Conservation (phyloP, 2,888 invertebrate species). For the Tetanocera ferruginea region DNA sequence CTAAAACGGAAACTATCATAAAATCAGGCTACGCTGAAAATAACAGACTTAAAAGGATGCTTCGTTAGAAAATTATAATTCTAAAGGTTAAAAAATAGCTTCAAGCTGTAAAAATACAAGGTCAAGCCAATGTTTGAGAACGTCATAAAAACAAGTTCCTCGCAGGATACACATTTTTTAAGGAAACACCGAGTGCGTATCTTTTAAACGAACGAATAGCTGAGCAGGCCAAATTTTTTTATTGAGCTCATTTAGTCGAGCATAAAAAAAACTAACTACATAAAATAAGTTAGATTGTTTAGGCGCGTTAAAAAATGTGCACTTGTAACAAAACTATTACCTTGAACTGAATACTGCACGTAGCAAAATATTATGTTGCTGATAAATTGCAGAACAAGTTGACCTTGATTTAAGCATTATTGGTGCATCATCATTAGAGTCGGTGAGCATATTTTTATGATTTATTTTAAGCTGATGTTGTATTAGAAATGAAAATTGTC, state of each 20-base stretch:
- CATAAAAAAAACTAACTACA: neutral
- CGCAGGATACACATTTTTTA: slow-evolving; percentile 1
- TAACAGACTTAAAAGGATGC: neutral
- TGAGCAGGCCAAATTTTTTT: no score
- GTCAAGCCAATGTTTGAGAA: neutral
- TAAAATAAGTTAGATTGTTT: neutral
- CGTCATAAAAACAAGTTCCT: neutral
- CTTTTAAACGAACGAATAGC: neutral
- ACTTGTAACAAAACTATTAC: neutral
- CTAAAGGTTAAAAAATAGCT: slow-evolving; percentile 15
- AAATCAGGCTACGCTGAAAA: neutral
- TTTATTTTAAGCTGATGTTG: neutral
- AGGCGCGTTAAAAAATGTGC: neutral
- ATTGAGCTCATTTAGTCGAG: no score
- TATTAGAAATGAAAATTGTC: neutral
- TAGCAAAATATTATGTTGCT: neutral
- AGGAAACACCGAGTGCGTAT: neutral
- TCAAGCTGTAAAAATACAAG: slow-evolving; percentile 19
- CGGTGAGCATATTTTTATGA: slow-evolving; percentile 28
- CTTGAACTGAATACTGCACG: neutral
- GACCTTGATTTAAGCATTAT: slow-evolving; percentile 9
- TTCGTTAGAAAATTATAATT: neutral
- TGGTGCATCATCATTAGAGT: neutral
- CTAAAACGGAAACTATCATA: neutral
- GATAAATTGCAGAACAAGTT: neutral